phyloP scores from a whole-genome alignment of 2,113 vertebrate genomes.

The Plotosus lineatus region DNA sequence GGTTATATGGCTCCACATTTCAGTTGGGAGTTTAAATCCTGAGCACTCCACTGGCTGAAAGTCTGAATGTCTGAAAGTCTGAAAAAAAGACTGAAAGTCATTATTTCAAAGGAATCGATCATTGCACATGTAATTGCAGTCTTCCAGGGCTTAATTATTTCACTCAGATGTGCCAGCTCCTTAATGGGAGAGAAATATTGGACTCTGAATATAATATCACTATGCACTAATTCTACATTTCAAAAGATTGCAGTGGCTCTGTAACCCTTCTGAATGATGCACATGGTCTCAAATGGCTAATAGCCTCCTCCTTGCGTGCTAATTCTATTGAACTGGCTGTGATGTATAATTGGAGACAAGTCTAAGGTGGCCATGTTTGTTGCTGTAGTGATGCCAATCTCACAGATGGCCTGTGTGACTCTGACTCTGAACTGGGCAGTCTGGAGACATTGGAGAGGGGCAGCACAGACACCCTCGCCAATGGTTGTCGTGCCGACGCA shows the following conservation, averaged over 20 bases:
- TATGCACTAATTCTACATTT: not conserved
- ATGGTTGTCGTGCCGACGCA: conserved; percentile 84
- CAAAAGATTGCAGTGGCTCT: conserved; percentile 2
- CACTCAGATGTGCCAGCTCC: conserved; percentile 4
- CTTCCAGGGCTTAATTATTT: conserved; percentile 38
- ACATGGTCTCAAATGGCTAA: not conserved
- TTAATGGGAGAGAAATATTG: not conserved
- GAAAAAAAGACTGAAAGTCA: not conserved
- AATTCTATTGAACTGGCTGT: not conserved
- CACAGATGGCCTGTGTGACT: conserved; percentile 85
- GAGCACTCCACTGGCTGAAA: conserved; percentile 12
- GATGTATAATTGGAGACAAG: not conserved
- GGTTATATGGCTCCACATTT: not conserved
- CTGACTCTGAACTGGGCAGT: conserved; percentile 87
- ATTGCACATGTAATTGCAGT: conserved; percentile 24
- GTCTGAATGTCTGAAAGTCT: too few relatives aligned
- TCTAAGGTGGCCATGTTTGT: conserved; percentile 38
- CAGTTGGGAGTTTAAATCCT: not conserved
- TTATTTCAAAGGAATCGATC: conserved; percentile 13
- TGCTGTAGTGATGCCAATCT: conserved; percentile 83
- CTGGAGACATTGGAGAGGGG: conserved; percentile 82
- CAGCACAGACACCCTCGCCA: conserved; percentile 87
- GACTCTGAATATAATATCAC: not conserved
- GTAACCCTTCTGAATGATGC: not conserved
- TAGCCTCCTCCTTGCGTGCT: not conserved